A percentile compares a stretch with the other conserved stretches of the same genome.
Conservation (phyloP, 2,113 vertebrate species). For the Boulengerochromis microlepis region DNA sequence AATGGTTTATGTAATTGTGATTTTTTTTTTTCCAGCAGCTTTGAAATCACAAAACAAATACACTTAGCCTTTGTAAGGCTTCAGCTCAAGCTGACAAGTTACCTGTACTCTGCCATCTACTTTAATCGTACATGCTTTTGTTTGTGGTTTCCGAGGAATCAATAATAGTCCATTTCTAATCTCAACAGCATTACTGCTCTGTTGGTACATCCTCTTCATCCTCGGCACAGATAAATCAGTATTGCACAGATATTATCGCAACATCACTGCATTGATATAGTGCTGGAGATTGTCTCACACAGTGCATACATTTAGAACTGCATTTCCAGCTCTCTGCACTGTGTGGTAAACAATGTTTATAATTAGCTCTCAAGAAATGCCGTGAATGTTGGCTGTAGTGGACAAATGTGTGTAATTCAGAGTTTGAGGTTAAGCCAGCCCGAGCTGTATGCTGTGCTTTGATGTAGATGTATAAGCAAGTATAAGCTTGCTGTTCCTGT, state of each 20-base stretch:
- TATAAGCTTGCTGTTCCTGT: neutral
- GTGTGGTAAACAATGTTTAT: neutral
- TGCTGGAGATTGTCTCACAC: neutral
- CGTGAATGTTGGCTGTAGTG: neutral
- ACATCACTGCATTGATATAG: neutral
- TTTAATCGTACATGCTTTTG: neutral
- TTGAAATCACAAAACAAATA: constrained; percentile 27
- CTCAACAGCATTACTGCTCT: neutral
- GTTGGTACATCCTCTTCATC: neutral
- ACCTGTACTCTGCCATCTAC: neutral
- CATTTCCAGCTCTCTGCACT: neutral
- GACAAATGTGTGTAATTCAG: neutral
- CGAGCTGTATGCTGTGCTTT: neutral
- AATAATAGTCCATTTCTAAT: neutral
- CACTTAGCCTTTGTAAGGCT: neutral
- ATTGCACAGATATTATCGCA: neutral
- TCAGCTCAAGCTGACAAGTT: neutral
- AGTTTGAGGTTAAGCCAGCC: neutral
- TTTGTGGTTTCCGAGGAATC: neutral
- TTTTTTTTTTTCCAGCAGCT: constrained; percentile 23
- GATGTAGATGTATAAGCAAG: neutral
- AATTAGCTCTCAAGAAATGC: neutral
- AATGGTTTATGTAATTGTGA: constrained; percentile 10
- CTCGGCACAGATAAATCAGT: neutral
- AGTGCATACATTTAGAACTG: neutral